These are phyloP conservation scores for Clivina fossor DNA, from an alignment of 2,888 invertebrate species.

Conservation along the genomic window DNA sequence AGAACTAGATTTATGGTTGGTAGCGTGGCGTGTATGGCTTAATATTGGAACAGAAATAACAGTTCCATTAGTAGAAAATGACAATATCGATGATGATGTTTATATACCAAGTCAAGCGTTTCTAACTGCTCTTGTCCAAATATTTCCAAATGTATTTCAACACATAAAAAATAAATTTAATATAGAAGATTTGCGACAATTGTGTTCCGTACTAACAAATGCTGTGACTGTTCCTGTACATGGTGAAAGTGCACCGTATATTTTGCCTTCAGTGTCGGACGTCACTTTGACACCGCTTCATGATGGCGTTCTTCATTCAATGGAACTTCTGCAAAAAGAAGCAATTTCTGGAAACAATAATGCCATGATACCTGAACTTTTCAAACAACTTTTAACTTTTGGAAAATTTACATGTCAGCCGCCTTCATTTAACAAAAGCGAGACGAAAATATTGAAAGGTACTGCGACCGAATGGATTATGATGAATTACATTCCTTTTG, in stretches of 20 bases:
- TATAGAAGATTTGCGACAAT: conserved; percentile 73
- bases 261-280: conserved; percentile 78
- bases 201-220: conserved; percentile 76
- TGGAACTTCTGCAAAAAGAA: conserved; percentile 84
- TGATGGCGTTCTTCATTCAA: conserved; percentile 80
- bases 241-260: conserved; percentile 77
- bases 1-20: conserved; percentile 70
- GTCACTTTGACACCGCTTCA: conserved; percentile 80
- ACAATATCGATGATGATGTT: conserved; percentile 58
- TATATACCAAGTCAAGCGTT: conserved; percentile 93
- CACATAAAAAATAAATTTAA: conserved; percentile 71
- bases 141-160: conserved; percentile 92
- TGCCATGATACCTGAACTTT: conserved; percentile 68
- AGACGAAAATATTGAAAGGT: conserved; percentile 54
- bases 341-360: conserved; percentile 58
- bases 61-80: conserved; percentile 56
- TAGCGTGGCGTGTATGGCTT: conserved; percentile 86
- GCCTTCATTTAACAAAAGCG: conserved; percentile 59
- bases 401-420: conserved; percentile 72
- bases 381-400: conserved; percentile 65
- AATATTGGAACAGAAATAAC: conserved; percentile 83
- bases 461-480: conserved; percentile 71
- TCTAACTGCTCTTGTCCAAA: conserved; percentile 90
- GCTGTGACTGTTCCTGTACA: conserved; percentile 80
- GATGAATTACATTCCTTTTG: conserved; percentile 84